Base-by-base conservation (phyloP, 2,113 vertebrate genomes). In the Spea multiplicata region DNA sequence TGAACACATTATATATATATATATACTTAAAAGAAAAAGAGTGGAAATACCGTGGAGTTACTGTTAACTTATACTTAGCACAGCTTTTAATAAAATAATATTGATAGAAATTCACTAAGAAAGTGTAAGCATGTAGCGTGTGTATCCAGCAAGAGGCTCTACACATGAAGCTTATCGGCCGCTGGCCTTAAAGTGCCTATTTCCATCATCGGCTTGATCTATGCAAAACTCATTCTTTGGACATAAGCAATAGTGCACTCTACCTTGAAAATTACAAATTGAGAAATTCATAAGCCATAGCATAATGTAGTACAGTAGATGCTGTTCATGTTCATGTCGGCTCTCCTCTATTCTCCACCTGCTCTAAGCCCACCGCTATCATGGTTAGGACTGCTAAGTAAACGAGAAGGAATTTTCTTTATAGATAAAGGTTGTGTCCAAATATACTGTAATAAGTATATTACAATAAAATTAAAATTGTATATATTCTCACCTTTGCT, bases 1-100 rank as follows among this genome's bases (percentile, higher is more conserved):
- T 68, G 53, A 74, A 74, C 46, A 49, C 44, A 30, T 66, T 64
- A 50, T 65, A 61, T 10, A 10, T 59, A 9, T 59, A 59, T 10
- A 59, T 5, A 13, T n/a, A 59, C 10, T 4, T 13, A 13, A n/a
- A 4, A 59, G n/a, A 59, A 4, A 7, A 5, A 13, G 12, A 59
- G 10, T 59, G 55, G 55, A 13, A 3, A 13, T 10, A 13, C n/a
- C 8, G 10, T 59, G 55, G 55, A 13, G 0, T 9, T 10, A 13
- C n/a, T 1, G 10, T 59, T 7, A n/a, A 13, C 10, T 9, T 9
- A 3, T 7, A 7, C n/a, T 59, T 5, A 10, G 12, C 8, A 10
- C 10, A 4, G 10, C 12, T 59, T 59, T 59, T 13, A 8, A 10
- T 59, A 10, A 13, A 12, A n/a, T 59, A n/a, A 5, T n/a, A 10